These are phyloP conservation scores for Channa striata DNA, from an alignment of 2,797 vertebrate genomes.

Conservation along the genomic window DNA sequence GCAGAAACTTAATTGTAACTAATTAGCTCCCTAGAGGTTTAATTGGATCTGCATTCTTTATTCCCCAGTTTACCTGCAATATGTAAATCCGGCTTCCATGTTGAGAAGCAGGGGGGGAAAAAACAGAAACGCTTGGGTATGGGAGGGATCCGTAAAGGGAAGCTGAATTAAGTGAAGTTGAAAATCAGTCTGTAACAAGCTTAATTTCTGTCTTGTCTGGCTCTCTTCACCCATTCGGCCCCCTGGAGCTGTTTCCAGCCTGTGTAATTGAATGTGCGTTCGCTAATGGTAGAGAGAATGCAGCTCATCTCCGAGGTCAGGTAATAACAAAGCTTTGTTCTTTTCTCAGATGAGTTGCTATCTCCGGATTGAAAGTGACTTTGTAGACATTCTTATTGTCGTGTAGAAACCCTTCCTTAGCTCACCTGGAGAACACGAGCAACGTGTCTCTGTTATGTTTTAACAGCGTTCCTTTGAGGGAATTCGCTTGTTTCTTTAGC, in stretches of 20 bases:
- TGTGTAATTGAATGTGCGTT: slow-evolving; percentile 76
- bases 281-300: slow-evolving; percentile 59
- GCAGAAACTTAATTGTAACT: slow-evolving; percentile 89
- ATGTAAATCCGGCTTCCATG: slow-evolving; percentile 84
- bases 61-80: slow-evolving; percentile 88
- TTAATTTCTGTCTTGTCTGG: slow-evolving; percentile 81
- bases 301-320: slow-evolving; percentile 67
- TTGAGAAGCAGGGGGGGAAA: slow-evolving; percentile 52
- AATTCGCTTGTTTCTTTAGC: slow-evolving; percentile 72
- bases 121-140: slow-evolving; percentile 42
- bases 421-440: slow-evolving; percentile 49
- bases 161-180: slow-evolving; percentile 81
- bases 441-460: slow-evolving; percentile 55
- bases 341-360: slow-evolving; percentile 60
- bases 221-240: slow-evolving; percentile 58
- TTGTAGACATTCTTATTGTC: slow-evolving; percentile 52
- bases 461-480: slow-evolving; percentile 64
- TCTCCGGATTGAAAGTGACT: slow-evolving; percentile 63
- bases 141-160: slow-evolving; percentile 67
- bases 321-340: slow-evolving; percentile 75
- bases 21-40: slow-evolving; percentile 89
- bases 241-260: slow-evolving; percentile 71
- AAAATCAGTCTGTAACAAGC: slow-evolving; percentile 80
- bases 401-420: slow-evolving; percentile 31
- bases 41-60: slow-evolving; percentile 87